Percentiles rank a stretch among this genome's conserved stretches.
phyloP scores from a whole-genome alignment of 2,888 invertebrate species.

The Lepas anatifera region DNA sequence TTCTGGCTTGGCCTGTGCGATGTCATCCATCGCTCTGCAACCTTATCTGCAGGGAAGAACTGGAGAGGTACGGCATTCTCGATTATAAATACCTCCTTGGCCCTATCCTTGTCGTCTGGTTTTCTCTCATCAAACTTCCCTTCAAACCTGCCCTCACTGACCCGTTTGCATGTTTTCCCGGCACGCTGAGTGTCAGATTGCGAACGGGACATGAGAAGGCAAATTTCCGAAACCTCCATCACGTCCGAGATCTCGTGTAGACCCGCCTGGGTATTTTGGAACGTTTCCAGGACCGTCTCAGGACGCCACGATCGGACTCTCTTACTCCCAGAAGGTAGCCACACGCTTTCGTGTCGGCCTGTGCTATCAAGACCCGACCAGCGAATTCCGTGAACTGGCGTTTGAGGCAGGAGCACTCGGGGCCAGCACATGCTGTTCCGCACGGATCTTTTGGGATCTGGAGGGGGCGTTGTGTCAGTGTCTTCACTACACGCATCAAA shows the following conservation, averaged over 20 bases:
- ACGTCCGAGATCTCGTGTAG: too few species aligned
- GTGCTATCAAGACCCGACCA: not conserved
- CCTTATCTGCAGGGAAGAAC: not conserved
- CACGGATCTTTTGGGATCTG: too few species aligned
- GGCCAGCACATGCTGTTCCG: too few species aligned
- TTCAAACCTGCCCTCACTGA: not conserved
- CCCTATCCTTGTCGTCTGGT: not conserved
- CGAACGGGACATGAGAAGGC: not conserved
- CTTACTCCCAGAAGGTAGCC: too few species aligned
- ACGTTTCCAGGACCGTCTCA: too few species aligned
- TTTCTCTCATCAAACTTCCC: not conserved
- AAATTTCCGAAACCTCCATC: not conserved
- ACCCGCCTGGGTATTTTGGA: too few species aligned
- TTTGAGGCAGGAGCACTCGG: too few species aligned
- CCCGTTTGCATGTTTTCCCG: not conserved
- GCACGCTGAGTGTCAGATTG: not conserved
- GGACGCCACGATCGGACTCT: too few species aligned
- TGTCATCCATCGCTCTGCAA: not conserved
- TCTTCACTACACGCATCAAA: not conserved
- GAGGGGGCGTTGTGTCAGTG: too few species aligned
- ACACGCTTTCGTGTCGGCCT: too few species aligned
- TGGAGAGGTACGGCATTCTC: not conserved
- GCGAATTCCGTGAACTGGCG: not conserved
- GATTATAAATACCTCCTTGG: not conserved
- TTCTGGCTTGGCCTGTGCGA: not conserved